These are phyloP conservation scores for Microcebus tavaratra DNA, from an alignment of 2,113 vertebrate genomes.

Conservation along the genomic window DNA sequence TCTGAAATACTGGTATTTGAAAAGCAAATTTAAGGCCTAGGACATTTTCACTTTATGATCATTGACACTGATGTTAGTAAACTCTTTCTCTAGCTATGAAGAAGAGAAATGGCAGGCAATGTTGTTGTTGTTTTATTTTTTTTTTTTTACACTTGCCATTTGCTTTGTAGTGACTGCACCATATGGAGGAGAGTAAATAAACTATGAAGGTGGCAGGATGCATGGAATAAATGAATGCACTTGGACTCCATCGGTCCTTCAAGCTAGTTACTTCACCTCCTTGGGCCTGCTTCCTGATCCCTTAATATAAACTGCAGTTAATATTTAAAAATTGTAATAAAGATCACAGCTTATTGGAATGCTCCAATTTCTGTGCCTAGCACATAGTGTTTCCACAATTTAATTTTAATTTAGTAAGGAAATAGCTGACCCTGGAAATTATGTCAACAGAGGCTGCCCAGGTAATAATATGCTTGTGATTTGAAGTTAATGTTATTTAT, in stretches of 20 bases:
- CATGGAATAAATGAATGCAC: not conserved
- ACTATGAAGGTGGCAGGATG: conserved; percentile 33
- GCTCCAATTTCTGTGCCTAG: not conserved
- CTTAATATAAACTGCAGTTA: not conserved
- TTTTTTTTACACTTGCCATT: conserved; percentile 9
- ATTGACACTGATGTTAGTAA: conserved; percentile 61
- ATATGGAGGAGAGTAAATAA: conserved; percentile 60
- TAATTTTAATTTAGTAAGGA: conserved; percentile 27
- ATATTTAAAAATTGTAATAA: not conserved
- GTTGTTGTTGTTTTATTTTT: not conserved
- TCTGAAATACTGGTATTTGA: conserved; percentile 72
- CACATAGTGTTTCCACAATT: not conserved
- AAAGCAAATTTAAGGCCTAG: conserved; percentile 72
- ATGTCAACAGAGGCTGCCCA: not conserved
- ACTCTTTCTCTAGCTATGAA: conserved; percentile 57
- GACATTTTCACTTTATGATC: conserved; percentile 67
- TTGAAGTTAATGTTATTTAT: not conserved
- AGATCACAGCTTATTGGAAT: not conserved
- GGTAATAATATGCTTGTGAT: not conserved
- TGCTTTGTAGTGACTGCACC: conserved; percentile 53
- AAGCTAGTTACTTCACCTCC: not conserved
- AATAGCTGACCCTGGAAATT: not conserved
- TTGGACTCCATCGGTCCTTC: not conserved
- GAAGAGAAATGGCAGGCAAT: conserved; percentile 60
- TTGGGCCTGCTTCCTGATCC: not conserved